These are phyloP conservation scores for Drosophila repleta DNA, from an alignment of 1,140 invertebrate species.

Conservation along the genomic window DNA sequence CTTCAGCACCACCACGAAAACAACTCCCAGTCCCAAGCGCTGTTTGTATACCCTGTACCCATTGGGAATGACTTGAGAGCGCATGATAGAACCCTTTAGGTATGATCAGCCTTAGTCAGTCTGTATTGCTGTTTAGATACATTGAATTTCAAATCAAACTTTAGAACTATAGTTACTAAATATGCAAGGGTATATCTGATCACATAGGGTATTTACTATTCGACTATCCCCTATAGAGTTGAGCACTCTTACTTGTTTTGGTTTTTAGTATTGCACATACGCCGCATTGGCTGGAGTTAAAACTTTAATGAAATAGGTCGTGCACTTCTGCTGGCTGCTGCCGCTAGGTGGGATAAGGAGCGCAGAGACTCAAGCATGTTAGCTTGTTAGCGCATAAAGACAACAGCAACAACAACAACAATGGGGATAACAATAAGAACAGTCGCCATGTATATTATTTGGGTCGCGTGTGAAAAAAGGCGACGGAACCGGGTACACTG, in stretches of 20 bases:
- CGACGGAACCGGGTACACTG: slow-evolving; percentile 6
- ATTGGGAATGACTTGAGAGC: too few relatives aligned
- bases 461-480: slow-evolving; percentile 18
- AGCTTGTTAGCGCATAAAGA: slow-evolving; percentile 56
- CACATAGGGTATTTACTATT: background rate
- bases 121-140: too few relatives aligned
- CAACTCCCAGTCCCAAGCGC: too few relatives aligned
- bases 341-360: slow-evolving; percentile 7
- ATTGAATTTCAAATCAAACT: too few relatives aligned
- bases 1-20: background rate
- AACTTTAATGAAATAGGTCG: slow-evolving; percentile 70
- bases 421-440: slow-evolving; percentile 30
- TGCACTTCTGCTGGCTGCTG: slow-evolving; percentile 18
- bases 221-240: too few relatives aligned
- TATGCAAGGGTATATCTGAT: too few relatives aligned
- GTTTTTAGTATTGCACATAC: slow-evolving; percentile 50
- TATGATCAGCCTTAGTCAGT: too few relatives aligned
- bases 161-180: too few relatives aligned
- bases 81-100: too few relatives aligned
- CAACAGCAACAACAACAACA: slow-evolving; percentile 18
- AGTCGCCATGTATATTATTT: slow-evolving; percentile 19
- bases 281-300: slow-evolving; percentile 48
- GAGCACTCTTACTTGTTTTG: background rate
- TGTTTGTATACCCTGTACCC: too few relatives aligned
- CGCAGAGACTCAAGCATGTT: slow-evolving; percentile 25